These are phyloP conservation scores for Andrena haemorrhoa DNA, from an alignment of 2,888 invertebrate genomes.

Conservation along the genomic window DNA sequence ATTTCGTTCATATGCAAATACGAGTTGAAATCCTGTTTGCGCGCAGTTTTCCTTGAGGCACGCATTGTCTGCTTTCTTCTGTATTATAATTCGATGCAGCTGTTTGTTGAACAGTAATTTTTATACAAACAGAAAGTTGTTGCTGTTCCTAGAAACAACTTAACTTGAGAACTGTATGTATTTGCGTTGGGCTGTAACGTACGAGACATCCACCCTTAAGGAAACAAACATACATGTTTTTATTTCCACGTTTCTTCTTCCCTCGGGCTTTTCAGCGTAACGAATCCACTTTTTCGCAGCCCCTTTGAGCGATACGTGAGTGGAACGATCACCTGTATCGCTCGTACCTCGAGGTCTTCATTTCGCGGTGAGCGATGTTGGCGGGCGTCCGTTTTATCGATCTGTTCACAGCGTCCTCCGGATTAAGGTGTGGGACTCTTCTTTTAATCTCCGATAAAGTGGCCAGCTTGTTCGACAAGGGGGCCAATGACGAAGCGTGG, in stretches of 20 bases:
- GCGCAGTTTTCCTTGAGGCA: too few species aligned
- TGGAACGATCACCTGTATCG: slow-evolving; percentile 31
- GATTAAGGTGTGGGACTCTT: slow-evolving; percentile 43
- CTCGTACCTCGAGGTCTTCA: slow-evolving; percentile 30
- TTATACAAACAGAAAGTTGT: too few species aligned
- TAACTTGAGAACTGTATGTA: too few species aligned
- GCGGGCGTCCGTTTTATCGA: slow-evolving; percentile 36
- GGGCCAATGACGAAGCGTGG: slow-evolving; percentile 39
- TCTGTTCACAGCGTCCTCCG: slow-evolving; percentile 30
- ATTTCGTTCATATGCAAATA: too few species aligned
- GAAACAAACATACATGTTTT: background rate
- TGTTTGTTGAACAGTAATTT: too few species aligned
- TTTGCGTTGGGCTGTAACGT: too few species aligned
- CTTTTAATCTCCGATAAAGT: slow-evolving; percentile 62
- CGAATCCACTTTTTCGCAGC: background rate
- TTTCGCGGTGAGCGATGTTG: slow-evolving; percentile 46
- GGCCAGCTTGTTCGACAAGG: slow-evolving; percentile 40
- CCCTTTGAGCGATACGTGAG: slow-evolving; percentile 4
- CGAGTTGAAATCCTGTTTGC: too few species aligned
- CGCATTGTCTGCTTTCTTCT: too few species aligned
- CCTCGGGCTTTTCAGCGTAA: background rate
- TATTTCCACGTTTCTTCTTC: background rate
- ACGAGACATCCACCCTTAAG: too few species aligned
- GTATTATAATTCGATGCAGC: too few species aligned
- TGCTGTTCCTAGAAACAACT: too few species aligned